Evolutionary conservation across 2,888 invertebrate species (phyloP).

Genomic region (Lasioglossum villosulum): DNA sequence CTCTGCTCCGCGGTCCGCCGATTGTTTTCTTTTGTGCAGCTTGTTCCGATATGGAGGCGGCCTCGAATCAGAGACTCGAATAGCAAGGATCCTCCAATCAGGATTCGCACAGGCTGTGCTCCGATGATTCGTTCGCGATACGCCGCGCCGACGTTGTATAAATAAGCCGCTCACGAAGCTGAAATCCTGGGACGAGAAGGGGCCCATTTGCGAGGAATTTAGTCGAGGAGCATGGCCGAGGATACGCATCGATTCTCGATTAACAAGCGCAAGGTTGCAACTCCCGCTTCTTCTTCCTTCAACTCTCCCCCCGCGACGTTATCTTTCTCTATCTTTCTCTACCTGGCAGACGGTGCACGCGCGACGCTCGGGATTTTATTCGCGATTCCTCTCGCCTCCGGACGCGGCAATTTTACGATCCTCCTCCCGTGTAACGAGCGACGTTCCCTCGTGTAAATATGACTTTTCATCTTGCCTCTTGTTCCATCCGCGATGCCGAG

Average conservation of each 20-base stretch:
- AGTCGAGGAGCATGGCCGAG: constrained; percentile 30
- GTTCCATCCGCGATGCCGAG: constrained; percentile 1
- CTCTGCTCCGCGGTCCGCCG: background rate
- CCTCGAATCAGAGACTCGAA: background rate
- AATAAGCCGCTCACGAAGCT: constrained; percentile 49
- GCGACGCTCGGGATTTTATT: constrained; percentile 29
- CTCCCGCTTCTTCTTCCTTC: background rate
- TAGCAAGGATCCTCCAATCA: constrained; percentile 32
- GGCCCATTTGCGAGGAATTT: constrained; percentile 44
- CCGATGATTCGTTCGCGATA: constrained; percentile 30
- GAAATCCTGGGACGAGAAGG: constrained; percentile 32
- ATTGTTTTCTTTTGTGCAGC: constrained; percentile 4
- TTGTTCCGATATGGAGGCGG: constrained; percentile 19
- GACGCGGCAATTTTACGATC: constrained; percentile 27
- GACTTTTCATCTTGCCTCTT: constrained; percentile 21
- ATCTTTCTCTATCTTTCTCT: background rate
- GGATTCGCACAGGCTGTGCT: constrained; percentile 34
- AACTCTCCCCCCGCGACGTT: background rate
- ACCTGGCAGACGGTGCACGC: background rate
- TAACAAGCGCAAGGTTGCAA: constrained; percentile 43
- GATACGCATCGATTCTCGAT: constrained; percentile 65
- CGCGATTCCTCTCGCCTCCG: constrained; percentile 24
- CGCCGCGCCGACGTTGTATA: constrained; percentile 34
- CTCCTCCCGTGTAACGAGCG: constrained; percentile 4
- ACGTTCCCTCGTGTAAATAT: constrained; percentile 27